Evolutionary conservation across 2,888 invertebrate species (phyloP).

Genomic region (Philereme vetulata): DNA sequence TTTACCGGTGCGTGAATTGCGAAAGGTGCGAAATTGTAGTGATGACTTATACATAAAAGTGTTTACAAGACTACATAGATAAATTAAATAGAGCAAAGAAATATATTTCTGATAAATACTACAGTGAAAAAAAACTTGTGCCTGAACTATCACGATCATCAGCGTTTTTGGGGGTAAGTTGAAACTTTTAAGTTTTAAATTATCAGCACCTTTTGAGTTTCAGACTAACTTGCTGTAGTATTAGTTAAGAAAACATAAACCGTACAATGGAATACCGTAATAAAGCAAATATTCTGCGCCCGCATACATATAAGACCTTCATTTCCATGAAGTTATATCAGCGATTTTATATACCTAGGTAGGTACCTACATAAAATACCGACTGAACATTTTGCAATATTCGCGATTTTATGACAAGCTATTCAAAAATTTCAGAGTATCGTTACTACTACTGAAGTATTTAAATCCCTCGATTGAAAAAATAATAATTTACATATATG

Average conservation of each 20-base stretch:
- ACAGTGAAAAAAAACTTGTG: slow-evolving; percentile 5
- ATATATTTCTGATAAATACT: neutral
- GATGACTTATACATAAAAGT: slow-evolving; percentile 15
- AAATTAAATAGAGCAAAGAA: slow-evolving; percentile 5
- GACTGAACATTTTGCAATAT: no score
- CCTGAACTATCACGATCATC: neutral
- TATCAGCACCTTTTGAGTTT: neutral
- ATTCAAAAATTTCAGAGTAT: no score
- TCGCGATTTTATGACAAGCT: no score
- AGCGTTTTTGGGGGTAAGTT: slow-evolving; percentile 24
- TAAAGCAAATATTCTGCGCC: slow-evolving; percentile 1
- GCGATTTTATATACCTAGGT: slow-evolving; percentile 11
- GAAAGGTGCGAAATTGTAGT: slow-evolving; percentile 27
- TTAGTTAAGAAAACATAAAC: no score
- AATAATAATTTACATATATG: no score
- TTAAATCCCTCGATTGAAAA: no score
- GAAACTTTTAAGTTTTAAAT: slow-evolving; percentile 7
- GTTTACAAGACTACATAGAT: slow-evolving; percentile 6
- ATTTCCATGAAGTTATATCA: slow-evolving; percentile 3
- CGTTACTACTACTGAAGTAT: no score
- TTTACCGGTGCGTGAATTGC: slow-evolving; percentile 48
- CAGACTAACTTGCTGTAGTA: no score
- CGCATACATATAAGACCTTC: slow-evolving; percentile 12
- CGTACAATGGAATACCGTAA: neutral
- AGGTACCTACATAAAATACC: slow-evolving; percentile 5